Conservation (phyloP, 2,888 invertebrate genomes). For the Tachina grossa region DNA sequence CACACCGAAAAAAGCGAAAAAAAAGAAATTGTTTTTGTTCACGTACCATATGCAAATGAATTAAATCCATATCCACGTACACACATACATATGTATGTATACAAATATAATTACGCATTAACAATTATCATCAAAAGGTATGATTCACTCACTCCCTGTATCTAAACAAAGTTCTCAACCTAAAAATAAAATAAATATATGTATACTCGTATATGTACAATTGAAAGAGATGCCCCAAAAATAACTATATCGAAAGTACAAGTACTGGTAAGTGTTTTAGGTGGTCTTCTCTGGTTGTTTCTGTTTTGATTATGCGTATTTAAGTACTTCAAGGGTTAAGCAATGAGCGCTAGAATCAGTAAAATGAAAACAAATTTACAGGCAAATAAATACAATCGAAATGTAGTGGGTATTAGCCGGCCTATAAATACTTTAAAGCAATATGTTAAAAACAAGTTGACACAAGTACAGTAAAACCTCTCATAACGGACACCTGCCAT, state of each 20-base stretch:
- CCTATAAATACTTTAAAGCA: neutral
- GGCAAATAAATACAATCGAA: slow-evolving; percentile 3
- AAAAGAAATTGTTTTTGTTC: slow-evolving; percentile 2
- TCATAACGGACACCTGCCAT: too few species aligned
- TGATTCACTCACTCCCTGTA: slow-evolving; percentile 42
- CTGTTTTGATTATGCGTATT: slow-evolving; percentile 23
- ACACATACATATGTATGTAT: neutral
- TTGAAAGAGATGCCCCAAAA: slow-evolving; percentile 18
- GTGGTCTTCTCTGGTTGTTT: slow-evolving; percentile 35
- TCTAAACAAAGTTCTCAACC: slow-evolving; percentile 28
- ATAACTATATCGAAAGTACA: slow-evolving; percentile 40
- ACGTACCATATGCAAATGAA: too few species aligned
- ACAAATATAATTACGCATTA: slow-evolving; percentile 44
- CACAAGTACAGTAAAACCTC: too few species aligned
- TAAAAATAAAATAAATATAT: slow-evolving; percentile 8
- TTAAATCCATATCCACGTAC: neutral
- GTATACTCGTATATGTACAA: neutral
- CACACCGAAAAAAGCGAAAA: neutral
- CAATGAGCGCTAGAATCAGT: slow-evolving; percentile 46
- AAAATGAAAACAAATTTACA: slow-evolving; percentile 27
- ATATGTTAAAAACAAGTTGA: too few species aligned
- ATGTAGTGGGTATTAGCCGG: neutral
- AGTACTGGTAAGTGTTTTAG: slow-evolving; percentile 9
- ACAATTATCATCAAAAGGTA: slow-evolving; percentile 22
- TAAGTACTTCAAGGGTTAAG: slow-evolving; percentile 48